Percentiles rank a stretch among this genome's conserved stretches.
phyloP scores from a whole-genome alignment of 2,113 vertebrate species.

The Porphyrio hochstetteri region DNA sequence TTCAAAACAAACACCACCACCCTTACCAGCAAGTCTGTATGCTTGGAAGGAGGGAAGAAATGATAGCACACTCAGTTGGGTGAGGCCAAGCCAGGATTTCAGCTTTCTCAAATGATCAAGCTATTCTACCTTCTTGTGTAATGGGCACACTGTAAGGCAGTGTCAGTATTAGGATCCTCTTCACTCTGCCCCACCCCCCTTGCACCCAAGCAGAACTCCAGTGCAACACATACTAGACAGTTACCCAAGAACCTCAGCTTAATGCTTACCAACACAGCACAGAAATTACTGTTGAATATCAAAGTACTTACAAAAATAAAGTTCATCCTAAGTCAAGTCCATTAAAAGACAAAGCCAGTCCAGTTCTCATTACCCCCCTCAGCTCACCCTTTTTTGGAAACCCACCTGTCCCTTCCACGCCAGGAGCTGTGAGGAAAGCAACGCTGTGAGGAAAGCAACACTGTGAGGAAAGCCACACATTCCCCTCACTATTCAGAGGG shows the following conservation, averaged over 20 bases:
- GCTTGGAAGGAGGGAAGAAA: not conserved
- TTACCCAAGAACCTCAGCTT: not conserved
- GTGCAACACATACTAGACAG: not conserved
- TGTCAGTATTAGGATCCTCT: not conserved
- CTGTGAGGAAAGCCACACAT: not conserved
- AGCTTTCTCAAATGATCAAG: not conserved
- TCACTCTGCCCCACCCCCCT: not conserved
- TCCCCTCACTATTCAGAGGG: not conserved
- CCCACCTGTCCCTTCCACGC: not conserved
- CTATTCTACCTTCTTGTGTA: not conserved
- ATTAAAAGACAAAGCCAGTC: not conserved
- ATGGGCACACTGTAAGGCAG: not conserved
- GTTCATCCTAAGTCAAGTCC: not conserved
- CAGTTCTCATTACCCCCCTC: not conserved
- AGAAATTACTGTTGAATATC: not conserved
- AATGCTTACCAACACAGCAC: not conserved
- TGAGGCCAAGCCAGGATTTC: not conserved
- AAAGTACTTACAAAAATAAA: conserved; percentile 29
- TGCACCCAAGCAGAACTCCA: not conserved
- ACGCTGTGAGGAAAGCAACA: not conserved
- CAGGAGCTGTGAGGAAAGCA: not conserved
- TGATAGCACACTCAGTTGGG: not conserved
- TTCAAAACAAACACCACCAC: not conserved
- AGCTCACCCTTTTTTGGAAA: not conserved
- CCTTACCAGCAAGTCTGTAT: not conserved